Base-by-base conservation (phyloP, 2,797 vertebrate species). In the Pangasius macronema region DNA sequence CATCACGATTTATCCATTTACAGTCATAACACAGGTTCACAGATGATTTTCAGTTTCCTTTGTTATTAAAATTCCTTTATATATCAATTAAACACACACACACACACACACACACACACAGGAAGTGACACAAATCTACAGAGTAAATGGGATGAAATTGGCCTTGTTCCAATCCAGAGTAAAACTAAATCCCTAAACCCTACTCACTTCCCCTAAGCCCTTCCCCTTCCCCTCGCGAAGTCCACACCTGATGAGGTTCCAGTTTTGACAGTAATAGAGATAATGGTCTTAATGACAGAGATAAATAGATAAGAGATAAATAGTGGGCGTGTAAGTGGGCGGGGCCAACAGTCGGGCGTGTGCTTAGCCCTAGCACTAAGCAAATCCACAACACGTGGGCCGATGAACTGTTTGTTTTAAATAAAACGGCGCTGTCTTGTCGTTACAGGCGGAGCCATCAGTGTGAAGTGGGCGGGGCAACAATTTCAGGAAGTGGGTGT, bases 401-500 rank as follows among this genome's bases (percentile, higher is more conserved):
- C 39, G 46, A 0, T 73, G 14, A 18, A 76, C 10, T 57, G 53
- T 8, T 30, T 53, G 18, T 53, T 22, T 20, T 79, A 79, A 33
- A 55, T 55, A 30, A 55, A 49, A 49, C 42, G 0, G 1, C 30
- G 14, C 46, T 51, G 27, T 49, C 24, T 16, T 51, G 46, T 76
- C 51, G 6, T 36, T 36, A 22, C 13, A 57, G 51, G 53, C 18
- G 51, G 76, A 55, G 30, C 30, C 76, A 79, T 5, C 24, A 42
- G 27, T n/a, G 27, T 75, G n/a, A 79, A 57, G 51, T 33, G 49
- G 49, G 75, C 8, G n/a, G 53, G n/a, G 49, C 16, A 55, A 77
- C 16, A 77, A 3, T 27, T 51, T 18, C 6, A 77, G 8, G 76
- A 79, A 79, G 76, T 57, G 76, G 76, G 76, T 39, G 76, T 80